phyloP scores from a whole-genome alignment of 2,113 vertebrate species.

The Sakesphorus luctuosus region DNA sequence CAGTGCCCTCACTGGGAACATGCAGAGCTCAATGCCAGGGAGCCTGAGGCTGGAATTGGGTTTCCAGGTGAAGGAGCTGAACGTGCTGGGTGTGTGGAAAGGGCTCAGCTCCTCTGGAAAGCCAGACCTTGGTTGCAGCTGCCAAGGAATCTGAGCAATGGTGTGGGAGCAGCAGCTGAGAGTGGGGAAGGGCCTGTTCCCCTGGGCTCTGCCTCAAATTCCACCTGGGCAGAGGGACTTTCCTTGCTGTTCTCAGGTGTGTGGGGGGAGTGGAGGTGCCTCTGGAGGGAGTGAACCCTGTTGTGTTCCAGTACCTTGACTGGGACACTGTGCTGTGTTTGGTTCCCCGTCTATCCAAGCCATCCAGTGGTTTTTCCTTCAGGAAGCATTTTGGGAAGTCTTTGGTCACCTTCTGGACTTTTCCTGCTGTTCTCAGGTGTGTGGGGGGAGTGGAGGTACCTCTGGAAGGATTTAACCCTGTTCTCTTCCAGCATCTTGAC shows the following conservation, averaged over 20 bases:
- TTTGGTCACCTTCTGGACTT: too few relatives aligned
- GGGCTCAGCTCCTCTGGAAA: neutral
- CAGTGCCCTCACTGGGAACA: rapidly evolving
- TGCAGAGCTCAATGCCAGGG: neutral
- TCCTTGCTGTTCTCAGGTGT: neutral
- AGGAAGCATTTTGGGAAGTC: neutral
- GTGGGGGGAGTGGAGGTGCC: neutral
- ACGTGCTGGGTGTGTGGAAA: neutral
- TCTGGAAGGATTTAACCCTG: too few relatives aligned
- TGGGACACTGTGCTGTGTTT: rapidly evolving
- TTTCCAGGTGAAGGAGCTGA: neutral
- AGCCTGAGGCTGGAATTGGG: neutral
- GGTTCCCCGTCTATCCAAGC: neutral
- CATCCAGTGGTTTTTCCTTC: neutral
- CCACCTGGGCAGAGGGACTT: too few relatives aligned
- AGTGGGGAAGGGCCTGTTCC: rapidly evolving
- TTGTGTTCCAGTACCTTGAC: neutral
- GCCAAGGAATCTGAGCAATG: neutral
- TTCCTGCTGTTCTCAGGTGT: too few relatives aligned
- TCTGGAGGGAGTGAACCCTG: neutral
- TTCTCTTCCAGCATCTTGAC: too few relatives aligned
- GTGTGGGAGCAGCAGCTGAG: neutral
- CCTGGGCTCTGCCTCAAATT: neutral
- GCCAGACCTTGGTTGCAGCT: neutral
- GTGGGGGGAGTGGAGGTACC: too few relatives aligned